Conservation (phyloP, 1,140 invertebrate genomes). For the Rhagoletis pomonella region DNA sequence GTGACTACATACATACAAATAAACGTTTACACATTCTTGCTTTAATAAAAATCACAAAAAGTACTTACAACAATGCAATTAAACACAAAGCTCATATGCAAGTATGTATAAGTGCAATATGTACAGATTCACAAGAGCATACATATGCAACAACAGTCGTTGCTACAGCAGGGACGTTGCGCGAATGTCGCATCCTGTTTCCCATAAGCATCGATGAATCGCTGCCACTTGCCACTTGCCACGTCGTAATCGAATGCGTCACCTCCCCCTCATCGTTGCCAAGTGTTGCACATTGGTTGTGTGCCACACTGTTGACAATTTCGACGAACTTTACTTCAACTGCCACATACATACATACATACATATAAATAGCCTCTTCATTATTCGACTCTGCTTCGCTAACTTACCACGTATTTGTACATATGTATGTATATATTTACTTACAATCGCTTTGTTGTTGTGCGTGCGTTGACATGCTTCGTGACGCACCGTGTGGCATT, state of each 20-base stretch:
- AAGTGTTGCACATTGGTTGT: neutral
- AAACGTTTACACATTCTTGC: too few relatives aligned
- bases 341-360: neutral
- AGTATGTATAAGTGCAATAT: too few relatives aligned
- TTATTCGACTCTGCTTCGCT: neutral
- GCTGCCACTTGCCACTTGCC: constrained; percentile 33
- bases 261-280: neutral
- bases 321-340: neutral
- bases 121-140: too few relatives aligned
- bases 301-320: constrained; percentile 9
- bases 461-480: constrained; percentile 28
- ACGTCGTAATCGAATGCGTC: neutral
- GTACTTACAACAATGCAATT: neutral
- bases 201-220: neutral
- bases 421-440: too few relatives aligned
- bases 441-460: neutral
- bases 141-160: neutral
- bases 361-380: neutral
- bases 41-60: neutral
- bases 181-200: constrained; percentile 40
- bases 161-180: neutral
- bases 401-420: neutral
- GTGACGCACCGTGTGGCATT: constrained; percentile 44
- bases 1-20: neutral
- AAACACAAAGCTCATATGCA: constrained; percentile 1